Base-by-base conservation (phyloP, 2,888 invertebrate genomes). In the Rhagophthalmus giganteus region DNA sequence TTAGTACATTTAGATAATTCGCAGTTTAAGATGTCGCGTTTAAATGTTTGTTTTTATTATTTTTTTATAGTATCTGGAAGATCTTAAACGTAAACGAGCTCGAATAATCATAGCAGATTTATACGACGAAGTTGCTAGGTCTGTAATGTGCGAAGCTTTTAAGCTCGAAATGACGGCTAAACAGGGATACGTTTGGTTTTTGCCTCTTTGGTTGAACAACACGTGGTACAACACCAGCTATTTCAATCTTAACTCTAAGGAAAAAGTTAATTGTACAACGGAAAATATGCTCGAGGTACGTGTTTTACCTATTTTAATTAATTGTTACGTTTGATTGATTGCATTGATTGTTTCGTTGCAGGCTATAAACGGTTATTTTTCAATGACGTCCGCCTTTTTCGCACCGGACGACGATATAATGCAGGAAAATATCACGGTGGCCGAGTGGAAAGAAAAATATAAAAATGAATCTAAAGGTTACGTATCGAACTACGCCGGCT, bases 101-200 rank as follows among this genome's bases (percentile, higher is more conserved):
- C 82, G 83, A 60, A 87, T 94, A 24, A 85, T 94, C 40, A 88
- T 90, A 58, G 87, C 89, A 4, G 88, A 89, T 68, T 84, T 88
- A 35, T 86, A 88, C 65, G 90, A 85, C 62, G 80, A 82, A 58
- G 82, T 84, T 12, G 85, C 83, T 3, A 79, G 89, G 20, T 81
- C 83, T 45, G 86, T 92, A 8, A 84, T 94, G 81, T 94, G 94
- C 70, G 88, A 89, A 68, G 93, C 90, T 0, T 84, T 78, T 67
- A 80, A 77, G 63, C 78, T 82, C 54, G 80, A 85, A 54, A 88
- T 90, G 82, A 82, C 83, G 12, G 84, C 85, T 0, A 69, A 72
- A 33, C 74, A 87, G 59, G 90, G 89, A 26, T 90, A 87, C 71
- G 87, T 89, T 1, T 94, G 94, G 94, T 89, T 94, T 68, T 76